Evolutionary conservation across 1,140 invertebrate species (phyloP).

Genomic region (Hylaeus volcanicus): DNA sequence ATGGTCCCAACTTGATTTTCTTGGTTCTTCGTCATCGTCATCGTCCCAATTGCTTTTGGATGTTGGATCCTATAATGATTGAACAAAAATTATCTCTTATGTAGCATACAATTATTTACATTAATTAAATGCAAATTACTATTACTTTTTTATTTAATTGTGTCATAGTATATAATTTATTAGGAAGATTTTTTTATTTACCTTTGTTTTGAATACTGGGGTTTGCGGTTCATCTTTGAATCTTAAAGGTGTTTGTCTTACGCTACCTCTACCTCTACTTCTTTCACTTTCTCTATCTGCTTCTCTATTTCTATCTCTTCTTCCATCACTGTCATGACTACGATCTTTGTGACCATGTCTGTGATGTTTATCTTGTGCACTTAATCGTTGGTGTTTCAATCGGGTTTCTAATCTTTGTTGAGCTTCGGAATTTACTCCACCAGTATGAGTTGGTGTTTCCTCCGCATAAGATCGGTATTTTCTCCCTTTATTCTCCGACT

Average conservation of each 20-base stretch:
- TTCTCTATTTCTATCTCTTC: conserved; percentile 66
- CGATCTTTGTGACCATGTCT: conserved; percentile 63
- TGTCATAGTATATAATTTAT: neutral
- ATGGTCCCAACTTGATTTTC: conserved; percentile 93
- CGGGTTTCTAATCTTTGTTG: conserved; percentile 86
- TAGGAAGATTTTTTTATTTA: conserved; percentile 42
- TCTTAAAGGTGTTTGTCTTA: conserved; percentile 81
- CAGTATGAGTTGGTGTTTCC: conserved; percentile 96
- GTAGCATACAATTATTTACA: too few relatives aligned
- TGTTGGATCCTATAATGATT: conserved; percentile 83
- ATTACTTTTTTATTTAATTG: too few relatives aligned
- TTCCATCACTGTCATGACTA: conserved; percentile 66
- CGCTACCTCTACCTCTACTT: conserved; percentile 69
- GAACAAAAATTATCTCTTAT: too few relatives aligned
- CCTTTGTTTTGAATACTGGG: conserved; percentile 81
- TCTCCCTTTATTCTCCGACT: conserved; percentile 78
- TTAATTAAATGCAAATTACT: too few relatives aligned
- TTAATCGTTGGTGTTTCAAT: conserved; percentile 82
- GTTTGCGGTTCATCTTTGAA: conserved; percentile 91
- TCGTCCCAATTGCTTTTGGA: conserved; percentile 94
- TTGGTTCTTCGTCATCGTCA: conserved; percentile 85
- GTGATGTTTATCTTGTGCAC: conserved; percentile 67
- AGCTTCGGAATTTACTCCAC: conserved; percentile 92
- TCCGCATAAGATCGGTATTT: conserved; percentile 89
- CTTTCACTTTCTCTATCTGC: conserved; percentile 70